A percentile compares a stretch with the other conserved stretches of the same genome.
Conservation (phyloP, 2,113 vertebrate species). For the Pelvicachromis taeniatus region DNA sequence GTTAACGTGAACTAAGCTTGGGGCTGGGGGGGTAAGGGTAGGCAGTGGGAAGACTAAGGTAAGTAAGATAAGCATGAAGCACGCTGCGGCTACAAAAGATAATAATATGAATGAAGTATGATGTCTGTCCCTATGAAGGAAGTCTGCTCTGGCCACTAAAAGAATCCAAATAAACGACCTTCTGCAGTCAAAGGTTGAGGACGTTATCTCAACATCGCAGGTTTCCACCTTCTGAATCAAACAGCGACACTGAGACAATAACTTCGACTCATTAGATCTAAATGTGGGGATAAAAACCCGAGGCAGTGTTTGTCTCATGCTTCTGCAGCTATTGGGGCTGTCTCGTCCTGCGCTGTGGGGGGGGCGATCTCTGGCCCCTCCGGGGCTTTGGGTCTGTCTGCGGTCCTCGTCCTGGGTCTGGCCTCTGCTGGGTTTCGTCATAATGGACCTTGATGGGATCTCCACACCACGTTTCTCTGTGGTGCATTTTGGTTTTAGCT, state of each 20-base stretch:
- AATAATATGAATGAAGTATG: background rate
- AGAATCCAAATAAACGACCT: background rate
- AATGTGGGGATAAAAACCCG: background rate
- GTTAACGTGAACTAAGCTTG: background rate
- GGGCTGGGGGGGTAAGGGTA: background rate
- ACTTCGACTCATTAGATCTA: background rate
- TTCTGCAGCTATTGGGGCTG: background rate
- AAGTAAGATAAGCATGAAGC: background rate
- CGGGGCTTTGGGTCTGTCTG: no score
- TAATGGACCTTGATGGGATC: no score
- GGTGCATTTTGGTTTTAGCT: no score
- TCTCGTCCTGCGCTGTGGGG: background rate
- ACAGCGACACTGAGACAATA: background rate
- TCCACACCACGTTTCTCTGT: no score
- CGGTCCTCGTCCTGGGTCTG: no score
- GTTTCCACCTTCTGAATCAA: background rate
- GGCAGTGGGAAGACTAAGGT: background rate
- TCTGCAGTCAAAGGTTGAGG: background rate
- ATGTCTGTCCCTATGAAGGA: no score
- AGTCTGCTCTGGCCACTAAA: background rate
- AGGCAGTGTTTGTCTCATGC: rapidly evolving
- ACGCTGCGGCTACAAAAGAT: background rate
- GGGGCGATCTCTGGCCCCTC: no score
- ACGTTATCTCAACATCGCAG: background rate
- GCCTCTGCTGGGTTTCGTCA: no score